Percentiles rank a stretch among this genome's conserved stretches.
These are phyloP conservation scores for Ophthalmolycus amberensis DNA, from an alignment of 2,113 vertebrate species.

Conservation along the genomic window DNA sequence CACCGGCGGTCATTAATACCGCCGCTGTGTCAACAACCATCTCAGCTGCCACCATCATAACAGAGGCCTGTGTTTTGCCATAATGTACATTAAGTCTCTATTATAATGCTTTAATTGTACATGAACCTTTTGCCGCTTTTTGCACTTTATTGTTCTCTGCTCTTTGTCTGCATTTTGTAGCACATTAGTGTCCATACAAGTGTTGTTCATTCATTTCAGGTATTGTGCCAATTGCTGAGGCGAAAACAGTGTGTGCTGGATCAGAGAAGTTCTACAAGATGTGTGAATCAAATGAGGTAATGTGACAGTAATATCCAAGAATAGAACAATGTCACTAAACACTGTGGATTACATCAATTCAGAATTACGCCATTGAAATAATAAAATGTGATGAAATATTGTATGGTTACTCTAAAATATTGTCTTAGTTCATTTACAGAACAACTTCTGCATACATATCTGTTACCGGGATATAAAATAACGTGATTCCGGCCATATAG, in stretches of 20 bases:
- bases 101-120: background rate
- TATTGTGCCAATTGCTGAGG: slow-evolving; percentile 92
- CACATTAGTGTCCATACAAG: background rate
- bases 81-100: background rate
- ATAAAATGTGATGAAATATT: background rate
- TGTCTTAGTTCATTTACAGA: too few relatives aligned
- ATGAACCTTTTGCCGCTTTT: background rate
- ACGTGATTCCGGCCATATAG: too few relatives aligned
- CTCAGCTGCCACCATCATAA: slow-evolving; percentile 13
- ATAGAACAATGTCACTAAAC: background rate
- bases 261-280: slow-evolving; percentile 95
- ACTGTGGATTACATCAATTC: background rate
- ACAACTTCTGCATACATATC: too few relatives aligned
- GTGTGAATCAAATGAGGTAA: slow-evolving; percentile 96
- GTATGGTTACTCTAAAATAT: background rate
- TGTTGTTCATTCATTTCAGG: slow-evolving; percentile 78
- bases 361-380: too few relatives aligned
- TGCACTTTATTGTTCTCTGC: background rate
- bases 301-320: slow-evolving; percentile 18
- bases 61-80: background rate
- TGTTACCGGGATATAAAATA: too few relatives aligned
- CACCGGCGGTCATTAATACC: slow-evolving; percentile 15
- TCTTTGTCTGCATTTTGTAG: background rate
- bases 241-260: slow-evolving; percentile 91
- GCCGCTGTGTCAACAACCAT: slow-evolving; percentile 38